Base-by-base conservation (phyloP, 2,113 vertebrate genomes). In the Brachypodius melanocephalos region DNA sequence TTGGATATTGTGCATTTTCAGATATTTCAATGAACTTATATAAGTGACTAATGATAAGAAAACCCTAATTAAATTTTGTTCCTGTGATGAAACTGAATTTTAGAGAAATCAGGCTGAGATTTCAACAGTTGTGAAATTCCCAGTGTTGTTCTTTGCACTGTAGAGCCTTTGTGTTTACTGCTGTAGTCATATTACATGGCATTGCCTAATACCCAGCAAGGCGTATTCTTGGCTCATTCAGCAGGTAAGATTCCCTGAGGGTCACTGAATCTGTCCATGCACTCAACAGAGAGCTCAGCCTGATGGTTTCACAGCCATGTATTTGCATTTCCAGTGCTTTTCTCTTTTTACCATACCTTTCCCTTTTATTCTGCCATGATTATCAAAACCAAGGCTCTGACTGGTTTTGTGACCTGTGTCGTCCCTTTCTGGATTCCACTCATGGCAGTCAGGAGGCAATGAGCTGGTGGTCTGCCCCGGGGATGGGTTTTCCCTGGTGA, bases 111-210 rank as follows among this genome's bases (percentile, higher is more conserved):
- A 38, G 21, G 20, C 18, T 66, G 85, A 91, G 61, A 89, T 85
- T 83, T 86, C 74, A 91, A 26, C 73, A 87, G 62, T 66, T 96
- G 85, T 91, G 92, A 95, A 95, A 94, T 88, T 76, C 5, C 2
- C 42, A 8, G 54, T 88, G 91, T 67, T 95, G 81, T 85, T 92
- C 86, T 94, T 95, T 80, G 72, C 46, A 83, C 91, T 95, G 46
- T 91, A 52, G 82, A 79, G 78, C 82, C 78, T 94, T 97, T 97
- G 92, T 94, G 80, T 75, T 80, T 76, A 36, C 71, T 92, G 75
- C 79, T 55, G 72, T 90, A 75, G 88, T 94, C 90, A 52, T 67
- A 15, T 94, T 95, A 89, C 88, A 88, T 0, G 59, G 59, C 57
- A 66, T 91, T 94, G 89, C 82, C 65, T 62, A 96, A 93, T 85